A percentile compares a stretch with the other conserved stretches of the same genome.
These are phyloP conservation scores for Rhopalosiphum padi DNA, from an alignment of 1,140 invertebrate species.

Conservation along the genomic window DNA sequence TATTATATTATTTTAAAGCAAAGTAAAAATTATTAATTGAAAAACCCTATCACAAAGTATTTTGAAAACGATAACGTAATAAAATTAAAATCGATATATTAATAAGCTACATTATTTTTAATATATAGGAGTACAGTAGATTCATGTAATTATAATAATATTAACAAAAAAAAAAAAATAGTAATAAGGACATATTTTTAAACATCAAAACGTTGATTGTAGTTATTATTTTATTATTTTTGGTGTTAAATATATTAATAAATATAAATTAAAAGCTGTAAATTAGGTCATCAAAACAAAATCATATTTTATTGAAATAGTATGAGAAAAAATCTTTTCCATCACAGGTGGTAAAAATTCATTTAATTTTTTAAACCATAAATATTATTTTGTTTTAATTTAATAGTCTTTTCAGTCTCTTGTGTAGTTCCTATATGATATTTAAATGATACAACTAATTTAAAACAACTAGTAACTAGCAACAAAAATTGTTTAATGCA, in stretches of 20 bases:
- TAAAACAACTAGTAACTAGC: background rate
- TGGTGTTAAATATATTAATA: background rate
- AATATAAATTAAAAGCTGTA: background rate
- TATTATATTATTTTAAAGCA: too few relatives aligned
- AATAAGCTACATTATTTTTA: background rate
- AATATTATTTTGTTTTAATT: background rate
- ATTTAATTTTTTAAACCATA: background rate
- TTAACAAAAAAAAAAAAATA: background rate
- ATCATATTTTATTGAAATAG: background rate
- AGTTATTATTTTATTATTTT: too few relatives aligned
- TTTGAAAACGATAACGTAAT: background rate
- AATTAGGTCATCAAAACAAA: background rate
- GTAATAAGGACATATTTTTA: background rate
- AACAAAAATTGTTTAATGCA: background rate
- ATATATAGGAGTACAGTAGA: too few relatives aligned
- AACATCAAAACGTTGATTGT: background rate
- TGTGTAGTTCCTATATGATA: background rate
- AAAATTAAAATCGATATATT: background rate
- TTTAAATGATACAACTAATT: background rate
- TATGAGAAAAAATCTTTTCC: too few relatives aligned
- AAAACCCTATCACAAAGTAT: background rate
- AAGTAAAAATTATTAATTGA: too few relatives aligned
- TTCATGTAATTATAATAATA: background rate
- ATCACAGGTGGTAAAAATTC: too few relatives aligned
- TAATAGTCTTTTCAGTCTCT: background rate